A percentile compares a stretch with the other conserved stretches of the same genome.
Evolutionary conservation across 1,140 invertebrate genomes (phyloP).

Genomic region (Magallana gigas): DNA sequence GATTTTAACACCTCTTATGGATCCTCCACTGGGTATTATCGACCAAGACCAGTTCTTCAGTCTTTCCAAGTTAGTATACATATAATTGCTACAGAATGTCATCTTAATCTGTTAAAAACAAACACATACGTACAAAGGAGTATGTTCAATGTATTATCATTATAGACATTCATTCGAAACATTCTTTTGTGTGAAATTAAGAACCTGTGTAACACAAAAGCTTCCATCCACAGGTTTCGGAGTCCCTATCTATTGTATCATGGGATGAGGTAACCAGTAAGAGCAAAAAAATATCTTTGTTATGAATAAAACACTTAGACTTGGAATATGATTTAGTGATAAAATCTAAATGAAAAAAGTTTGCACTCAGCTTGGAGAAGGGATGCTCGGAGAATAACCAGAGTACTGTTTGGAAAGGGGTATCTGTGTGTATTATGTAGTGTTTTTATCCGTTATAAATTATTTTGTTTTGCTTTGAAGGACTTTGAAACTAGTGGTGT

Average conservation of each 20-base stretch:
- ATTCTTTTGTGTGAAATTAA: not conserved
- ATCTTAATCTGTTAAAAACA: not conserved
- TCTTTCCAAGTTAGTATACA: conserved; percentile 62
- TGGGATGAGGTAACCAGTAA: not conserved
- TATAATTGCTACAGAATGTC: not conserved
- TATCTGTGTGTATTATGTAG: not conserved
- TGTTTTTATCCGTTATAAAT: not conserved
- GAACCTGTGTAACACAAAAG: not conserved
- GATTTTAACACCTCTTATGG: conserved; percentile 57
- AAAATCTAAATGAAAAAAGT: not conserved
- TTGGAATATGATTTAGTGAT: no score
- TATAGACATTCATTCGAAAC: no score
- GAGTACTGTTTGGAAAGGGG: conserved; percentile 11
- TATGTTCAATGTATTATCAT: no score
- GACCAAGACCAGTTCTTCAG: conserved; percentile 64
- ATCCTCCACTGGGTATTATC: conserved; percentile 56
- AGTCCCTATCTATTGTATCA: not conserved
- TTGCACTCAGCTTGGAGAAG: conserved; percentile 18
- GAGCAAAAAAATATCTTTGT: not conserved
- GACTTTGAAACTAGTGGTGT: conserved; percentile 74
- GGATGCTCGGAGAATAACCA: conserved; percentile 5
- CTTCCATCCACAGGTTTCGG: conserved; percentile 23
- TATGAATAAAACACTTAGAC: not conserved
- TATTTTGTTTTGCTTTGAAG: conserved; percentile 54
- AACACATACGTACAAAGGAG: not conserved